These are phyloP conservation scores for Chrysogorgia sp. DNA, from an alignment of 92 coral and sea anemone genomes.

Conservation along the genomic window DNA sequence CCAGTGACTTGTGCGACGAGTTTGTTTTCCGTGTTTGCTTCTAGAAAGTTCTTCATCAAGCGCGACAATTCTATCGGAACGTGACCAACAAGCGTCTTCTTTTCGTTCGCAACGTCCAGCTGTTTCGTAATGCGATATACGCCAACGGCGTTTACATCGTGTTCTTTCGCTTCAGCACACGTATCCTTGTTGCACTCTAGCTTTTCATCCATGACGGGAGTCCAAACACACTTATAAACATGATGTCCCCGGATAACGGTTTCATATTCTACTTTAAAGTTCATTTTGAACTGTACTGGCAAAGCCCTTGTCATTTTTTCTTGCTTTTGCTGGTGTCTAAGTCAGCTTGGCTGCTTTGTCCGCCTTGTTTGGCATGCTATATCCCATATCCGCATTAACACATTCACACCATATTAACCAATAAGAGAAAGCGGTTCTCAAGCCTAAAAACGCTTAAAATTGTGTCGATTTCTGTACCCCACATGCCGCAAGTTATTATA, in stretches of 20 bases:
- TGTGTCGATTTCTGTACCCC: too few species aligned
- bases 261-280: slow-evolving; percentile 58
- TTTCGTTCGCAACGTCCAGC: slow-evolving; percentile 38
- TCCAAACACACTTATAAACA: slow-evolving; percentile 58
- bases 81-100: slow-evolving; percentile 43
- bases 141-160: slow-evolving; percentile 46
- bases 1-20: too few species aligned
- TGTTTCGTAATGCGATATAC: slow-evolving; percentile 39
- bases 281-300: slow-evolving; percentile 61
- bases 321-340: not conserved
- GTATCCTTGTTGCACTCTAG: slow-evolving; percentile 50
- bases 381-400: too few species aligned
- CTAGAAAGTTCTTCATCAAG: slow-evolving; percentile 30
- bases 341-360: not conserved
- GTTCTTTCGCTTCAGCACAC: slow-evolving; percentile 43
- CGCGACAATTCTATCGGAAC: slow-evolving; percentile 32
- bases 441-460: too few species aligned
- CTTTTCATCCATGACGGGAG: slow-evolving; percentile 64
- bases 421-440: too few species aligned
- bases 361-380: too few species aligned
- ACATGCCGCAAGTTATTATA: too few species aligned
- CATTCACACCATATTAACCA: too few species aligned
- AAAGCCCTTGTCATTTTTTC: slow-evolving; percentile 60
- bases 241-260: slow-evolving; percentile 57
- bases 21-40: slow-evolving; percentile 14